Evolutionary conservation across 2,888 invertebrate species (phyloP).

Genomic region (Saturnia japonica): DNA sequence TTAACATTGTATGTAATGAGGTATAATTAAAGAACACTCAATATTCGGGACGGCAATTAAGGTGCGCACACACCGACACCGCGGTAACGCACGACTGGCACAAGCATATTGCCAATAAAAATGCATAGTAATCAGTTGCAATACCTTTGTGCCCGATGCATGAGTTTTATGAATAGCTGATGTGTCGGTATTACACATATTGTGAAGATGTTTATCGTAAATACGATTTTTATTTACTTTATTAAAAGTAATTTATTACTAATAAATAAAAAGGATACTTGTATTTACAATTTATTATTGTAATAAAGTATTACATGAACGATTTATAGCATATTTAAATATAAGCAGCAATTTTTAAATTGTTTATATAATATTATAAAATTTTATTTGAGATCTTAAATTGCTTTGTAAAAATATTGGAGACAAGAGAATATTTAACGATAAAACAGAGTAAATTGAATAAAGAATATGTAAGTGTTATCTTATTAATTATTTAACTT

Average conservation of each 20-base stretch:
- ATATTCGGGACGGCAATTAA: conserved; percentile 27
- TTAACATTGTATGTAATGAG: conserved; percentile 25
- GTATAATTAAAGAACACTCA: conserved; percentile 17
- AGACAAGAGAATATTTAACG: background rate
- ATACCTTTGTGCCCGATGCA: conserved; percentile 42
- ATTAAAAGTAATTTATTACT: background rate
- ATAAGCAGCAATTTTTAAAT: background rate
- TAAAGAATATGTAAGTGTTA: background rate
- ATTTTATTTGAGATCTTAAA: background rate
- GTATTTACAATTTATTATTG: background rate
- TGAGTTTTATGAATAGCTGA: conserved; percentile 46
- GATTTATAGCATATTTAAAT: background rate
- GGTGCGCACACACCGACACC: conserved; percentile 34
- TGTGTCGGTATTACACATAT: conserved; percentile 44
- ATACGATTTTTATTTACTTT: conserved; percentile 25
- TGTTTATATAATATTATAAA: background rate
- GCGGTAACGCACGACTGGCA: conserved; percentile 40
- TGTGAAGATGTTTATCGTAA: conserved; percentile 39
- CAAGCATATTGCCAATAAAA: conserved; percentile 41
- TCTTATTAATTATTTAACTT: background rate
- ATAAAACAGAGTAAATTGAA: background rate
- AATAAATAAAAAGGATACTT: background rate
- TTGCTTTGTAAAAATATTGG: background rate
- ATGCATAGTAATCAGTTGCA: conserved; percentile 42
- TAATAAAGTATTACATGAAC: background rate